Evolutionary conservation across 2,888 invertebrate species (phyloP).

Genomic region (Coecobrya sp.): DNA sequence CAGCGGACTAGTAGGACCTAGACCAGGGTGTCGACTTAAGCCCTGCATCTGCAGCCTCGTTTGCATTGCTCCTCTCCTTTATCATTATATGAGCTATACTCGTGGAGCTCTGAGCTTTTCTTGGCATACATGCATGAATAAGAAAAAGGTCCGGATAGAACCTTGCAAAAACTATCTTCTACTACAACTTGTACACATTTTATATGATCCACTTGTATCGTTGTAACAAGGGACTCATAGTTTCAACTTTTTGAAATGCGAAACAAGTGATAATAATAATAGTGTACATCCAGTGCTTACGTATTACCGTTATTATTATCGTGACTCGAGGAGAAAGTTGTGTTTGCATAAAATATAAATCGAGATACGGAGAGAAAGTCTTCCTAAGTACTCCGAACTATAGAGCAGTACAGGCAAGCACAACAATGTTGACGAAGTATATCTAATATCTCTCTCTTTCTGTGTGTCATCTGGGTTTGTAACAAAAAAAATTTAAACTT

Average conservation of each 20-base stretch:
- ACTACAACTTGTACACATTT: slow-evolving; percentile 21
- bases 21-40: slow-evolving; percentile 64
- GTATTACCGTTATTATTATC: slow-evolving; percentile 49
- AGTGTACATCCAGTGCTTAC: slow-evolving; percentile 42
- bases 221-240: slow-evolving; percentile 57
- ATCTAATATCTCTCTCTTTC: not conserved
- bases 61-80: not conserved
- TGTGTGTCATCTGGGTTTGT: not conserved
- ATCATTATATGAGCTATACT: slow-evolving; percentile 24
- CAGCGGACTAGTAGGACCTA: slow-evolving; percentile 25
- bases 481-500: slow-evolving; percentile 42
- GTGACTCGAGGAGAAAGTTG: slow-evolving; percentile 36
- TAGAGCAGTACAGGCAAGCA: not conserved
- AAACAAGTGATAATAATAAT: slow-evolving; percentile 66
- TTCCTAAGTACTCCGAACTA: no score
- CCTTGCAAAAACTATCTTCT: slow-evolving; percentile 3
- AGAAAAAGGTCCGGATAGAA: slow-evolving; percentile 30
- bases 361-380: not conserved
- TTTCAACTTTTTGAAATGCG: slow-evolving; percentile 63
- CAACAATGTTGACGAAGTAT: slow-evolving; percentile 21
- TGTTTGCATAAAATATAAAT: slow-evolving; percentile 62
- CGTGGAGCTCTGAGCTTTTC: not conserved
- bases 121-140: slow-evolving; percentile 64
- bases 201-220: slow-evolving; percentile 66
- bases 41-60: slow-evolving; percentile 25